A percentile compares a stretch with the other conserved stretches of the same genome.
Conservation (phyloP, 2,888 invertebrate genomes). For the Timandra comae region DNA sequence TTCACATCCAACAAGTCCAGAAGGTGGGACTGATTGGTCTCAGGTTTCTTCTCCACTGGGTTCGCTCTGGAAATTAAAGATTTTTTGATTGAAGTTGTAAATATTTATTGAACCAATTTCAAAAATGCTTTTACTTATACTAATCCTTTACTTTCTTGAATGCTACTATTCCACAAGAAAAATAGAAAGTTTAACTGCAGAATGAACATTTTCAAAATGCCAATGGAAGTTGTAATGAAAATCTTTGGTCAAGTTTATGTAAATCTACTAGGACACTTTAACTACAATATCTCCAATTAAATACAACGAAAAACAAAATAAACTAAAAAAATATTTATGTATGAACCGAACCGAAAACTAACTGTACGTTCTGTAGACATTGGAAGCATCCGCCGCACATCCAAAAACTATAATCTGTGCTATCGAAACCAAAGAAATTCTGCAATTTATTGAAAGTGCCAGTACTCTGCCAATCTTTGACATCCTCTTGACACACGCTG, state of each 20-base stretch:
- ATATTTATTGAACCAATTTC: too few relatives aligned
- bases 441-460: not conserved
- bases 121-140: too few relatives aligned
- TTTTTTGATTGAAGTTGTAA: too few relatives aligned
- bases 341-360: conserved; percentile 35
- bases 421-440: too few relatives aligned
- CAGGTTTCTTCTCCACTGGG: conserved; percentile 8
- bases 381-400: conserved; percentile 24
- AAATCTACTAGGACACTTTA: too few relatives aligned
- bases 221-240: too few relatives aligned
- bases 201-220: too few relatives aligned
- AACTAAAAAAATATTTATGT: conserved; percentile 4
- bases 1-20: conserved; percentile 90
- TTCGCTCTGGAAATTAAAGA: conserved; percentile 12
- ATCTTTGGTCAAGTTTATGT: too few relatives aligned
- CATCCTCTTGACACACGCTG: not conserved
- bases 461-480: not conserved
- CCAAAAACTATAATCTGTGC: conserved; percentile 23
- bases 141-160: too few relatives aligned
- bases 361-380: conserved; percentile 43
- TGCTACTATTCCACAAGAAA: too few relatives aligned
- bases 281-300: too few relatives aligned
- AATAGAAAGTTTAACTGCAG: too few relatives aligned
- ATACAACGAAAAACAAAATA: not conserved
- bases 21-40: conserved; percentile 80